Base-by-base conservation (phyloP, 2,113 vertebrate genomes). In the Halcyon malimbica region DNA sequence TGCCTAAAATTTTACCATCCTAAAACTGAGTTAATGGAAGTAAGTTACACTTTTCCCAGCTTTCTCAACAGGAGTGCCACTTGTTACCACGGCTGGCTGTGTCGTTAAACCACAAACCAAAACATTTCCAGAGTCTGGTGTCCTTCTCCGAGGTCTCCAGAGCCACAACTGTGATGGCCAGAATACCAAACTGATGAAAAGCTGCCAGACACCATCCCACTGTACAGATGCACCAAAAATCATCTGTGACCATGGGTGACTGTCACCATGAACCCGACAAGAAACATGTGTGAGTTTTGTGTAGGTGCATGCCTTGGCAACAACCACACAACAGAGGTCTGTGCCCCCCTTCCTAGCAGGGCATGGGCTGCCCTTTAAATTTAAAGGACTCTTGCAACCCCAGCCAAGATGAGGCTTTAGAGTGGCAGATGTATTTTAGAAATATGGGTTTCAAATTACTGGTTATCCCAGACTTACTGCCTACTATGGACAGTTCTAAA, bases 171-270 rank as follows among this genome's bases (percentile, higher is more conserved):
- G n/a, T 12, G 25, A 33, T 53, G 60, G 20, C 24, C 1, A 1
- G 41, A 41, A 31, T 33, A 28, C 41, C 56, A 54, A 69, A 16
- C 4, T 31, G 23, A 39, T 33, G 35, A 29, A 78, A 70, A 75
- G 28, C n/a, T 1, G 0, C 19, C 28, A 5, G 6, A 23, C 13
- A 1, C 29, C 37, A 31, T 33, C 46, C 4, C 2, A 3, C 28
- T 41, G 13, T 14, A 18, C 20, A 75, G n/a, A 42, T 1, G 2
- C 44, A 37, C n/a, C 56, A 51, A 18, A 28, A 44, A 16, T 24
- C 2, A 3, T 26, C n/a, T 3, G 4, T 53, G 69, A 44, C 9
- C 44, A 21, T 9, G 33, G 24, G 48, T 39, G 41, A 13, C 42
- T 42, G 31, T 24, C 16, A 62, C 46, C 2, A 2, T 6, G 11